Conservation (phyloP, 2,113 vertebrate genomes). For the Brienomyrus longianalis region DNA sequence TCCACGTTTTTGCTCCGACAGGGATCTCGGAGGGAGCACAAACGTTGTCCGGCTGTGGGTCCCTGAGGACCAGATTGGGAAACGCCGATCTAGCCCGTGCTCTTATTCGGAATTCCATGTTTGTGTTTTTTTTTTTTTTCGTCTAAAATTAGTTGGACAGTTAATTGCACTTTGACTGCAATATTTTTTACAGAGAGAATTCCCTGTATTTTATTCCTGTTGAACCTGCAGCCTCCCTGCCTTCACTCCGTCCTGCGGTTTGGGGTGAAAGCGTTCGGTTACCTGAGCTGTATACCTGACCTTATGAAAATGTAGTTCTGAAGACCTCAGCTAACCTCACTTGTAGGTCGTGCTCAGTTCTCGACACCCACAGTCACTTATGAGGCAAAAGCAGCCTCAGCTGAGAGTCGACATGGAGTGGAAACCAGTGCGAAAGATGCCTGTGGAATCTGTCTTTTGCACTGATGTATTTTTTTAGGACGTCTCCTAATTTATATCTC, state of each 20-base stretch:
- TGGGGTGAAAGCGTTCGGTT: not conserved
- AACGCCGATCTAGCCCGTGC: not conserved
- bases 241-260: not conserved
- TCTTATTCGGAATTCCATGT: not conserved
- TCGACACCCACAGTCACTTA: not conserved
- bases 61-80: not conserved
- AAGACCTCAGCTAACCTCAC: constrained; percentile 1
- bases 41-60: not conserved
- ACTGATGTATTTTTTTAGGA: not conserved
- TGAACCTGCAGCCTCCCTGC: not conserved
- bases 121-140: not conserved
- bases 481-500: not conserved
- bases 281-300: not conserved
- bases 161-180: not conserved
- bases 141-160: not conserved
- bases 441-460: not conserved
- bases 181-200: not conserved
- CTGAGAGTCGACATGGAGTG: not conserved
- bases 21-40: not conserved
- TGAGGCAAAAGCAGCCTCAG: not conserved
- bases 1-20: not conserved
- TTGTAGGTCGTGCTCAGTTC: not conserved
- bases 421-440: not conserved
- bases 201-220: not conserved
- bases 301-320: not conserved